Evolutionary conservation across 2,888 invertebrate genomes (phyloP).

Genomic region (Clostera curtula): DNA sequence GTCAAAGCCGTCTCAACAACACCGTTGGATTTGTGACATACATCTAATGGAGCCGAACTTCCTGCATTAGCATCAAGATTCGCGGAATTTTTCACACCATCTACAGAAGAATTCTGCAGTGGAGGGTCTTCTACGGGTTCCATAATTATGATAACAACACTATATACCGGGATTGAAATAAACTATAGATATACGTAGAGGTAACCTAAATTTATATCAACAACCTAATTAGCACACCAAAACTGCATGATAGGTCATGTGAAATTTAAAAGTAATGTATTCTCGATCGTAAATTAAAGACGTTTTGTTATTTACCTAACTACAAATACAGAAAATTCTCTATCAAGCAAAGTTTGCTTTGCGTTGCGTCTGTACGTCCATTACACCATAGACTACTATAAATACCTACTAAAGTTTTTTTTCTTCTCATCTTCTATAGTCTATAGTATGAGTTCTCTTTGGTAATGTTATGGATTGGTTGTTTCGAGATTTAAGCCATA

Average conservation of each 20-base stretch:
- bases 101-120: slow-evolving; percentile 25
- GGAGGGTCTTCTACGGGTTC: slow-evolving; percentile 34
- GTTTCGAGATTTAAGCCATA: too few species aligned
- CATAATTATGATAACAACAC: slow-evolving; percentile 20
- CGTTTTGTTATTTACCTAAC: too few species aligned
- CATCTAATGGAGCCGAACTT: slow-evolving; percentile 32
- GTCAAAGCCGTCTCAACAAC: slow-evolving; percentile 33
- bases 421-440: too few species aligned
- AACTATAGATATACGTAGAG: slow-evolving; percentile 12
- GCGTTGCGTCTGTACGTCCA: slow-evolving; percentile 28
- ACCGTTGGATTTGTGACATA: slow-evolving; percentile 57
- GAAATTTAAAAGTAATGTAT: not conserved
- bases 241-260: not conserved
- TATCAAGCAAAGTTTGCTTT: slow-evolving; percentile 23
- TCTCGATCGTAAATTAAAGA: too few species aligned
- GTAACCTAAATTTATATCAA: slow-evolving; percentile 23
- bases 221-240: slow-evolving; percentile 9
- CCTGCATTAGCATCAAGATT: slow-evolving; percentile 24
- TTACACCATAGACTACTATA: too few species aligned
- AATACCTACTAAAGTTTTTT: too few species aligned
- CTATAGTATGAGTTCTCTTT: too few species aligned
- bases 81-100: slow-evolving; percentile 33
- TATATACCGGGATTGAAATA: slow-evolving; percentile 14
- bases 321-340: too few species aligned
- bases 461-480: too few species aligned